Evolutionary conservation across 2,888 invertebrate species (phyloP).

Genomic region (Ochropleura plecta): DNA sequence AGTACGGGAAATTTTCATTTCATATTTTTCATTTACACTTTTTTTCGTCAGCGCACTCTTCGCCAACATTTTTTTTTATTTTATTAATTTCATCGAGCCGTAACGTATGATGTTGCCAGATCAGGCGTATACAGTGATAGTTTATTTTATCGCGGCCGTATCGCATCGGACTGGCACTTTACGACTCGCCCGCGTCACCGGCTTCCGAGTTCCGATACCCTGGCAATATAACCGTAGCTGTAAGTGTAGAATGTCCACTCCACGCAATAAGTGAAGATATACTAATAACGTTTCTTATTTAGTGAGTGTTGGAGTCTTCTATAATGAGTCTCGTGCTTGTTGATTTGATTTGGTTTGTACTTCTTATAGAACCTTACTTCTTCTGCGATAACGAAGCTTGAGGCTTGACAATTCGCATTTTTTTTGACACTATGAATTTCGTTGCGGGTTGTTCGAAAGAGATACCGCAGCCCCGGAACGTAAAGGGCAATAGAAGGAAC

Average conservation of each 20-base stretch:
- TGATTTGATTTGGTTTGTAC: too few species aligned
- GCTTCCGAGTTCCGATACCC: conserved; percentile 49
- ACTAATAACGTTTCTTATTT: background rate
- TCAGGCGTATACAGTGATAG: conserved; percentile 51
- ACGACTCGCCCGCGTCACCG: conserved; percentile 55
- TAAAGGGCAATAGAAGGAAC: too few species aligned
- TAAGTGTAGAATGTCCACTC: conserved; percentile 23
- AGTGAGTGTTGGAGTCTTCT: too few species aligned
- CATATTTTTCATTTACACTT: background rate
- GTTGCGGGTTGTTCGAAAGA: too few species aligned
- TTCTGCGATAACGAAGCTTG: background rate
- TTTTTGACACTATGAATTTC: too few species aligned
- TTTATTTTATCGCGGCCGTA: conserved; percentile 64
- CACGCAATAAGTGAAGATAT: background rate
- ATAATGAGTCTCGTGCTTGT: background rate
- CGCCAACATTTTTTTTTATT: conserved; percentile 20
- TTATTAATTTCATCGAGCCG: conserved; percentile 43
- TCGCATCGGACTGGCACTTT: conserved; percentile 54
- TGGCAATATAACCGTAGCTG: background rate
- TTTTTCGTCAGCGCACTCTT: background rate
- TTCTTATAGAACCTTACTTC: too few species aligned
- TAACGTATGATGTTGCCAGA: conserved; percentile 34
- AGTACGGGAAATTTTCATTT: background rate
- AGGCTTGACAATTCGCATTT: background rate
- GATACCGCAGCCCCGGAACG: too few species aligned